Base-by-base conservation (phyloP, 2,113 vertebrate genomes). In the Ornithorhynchus anatinus region DNA sequence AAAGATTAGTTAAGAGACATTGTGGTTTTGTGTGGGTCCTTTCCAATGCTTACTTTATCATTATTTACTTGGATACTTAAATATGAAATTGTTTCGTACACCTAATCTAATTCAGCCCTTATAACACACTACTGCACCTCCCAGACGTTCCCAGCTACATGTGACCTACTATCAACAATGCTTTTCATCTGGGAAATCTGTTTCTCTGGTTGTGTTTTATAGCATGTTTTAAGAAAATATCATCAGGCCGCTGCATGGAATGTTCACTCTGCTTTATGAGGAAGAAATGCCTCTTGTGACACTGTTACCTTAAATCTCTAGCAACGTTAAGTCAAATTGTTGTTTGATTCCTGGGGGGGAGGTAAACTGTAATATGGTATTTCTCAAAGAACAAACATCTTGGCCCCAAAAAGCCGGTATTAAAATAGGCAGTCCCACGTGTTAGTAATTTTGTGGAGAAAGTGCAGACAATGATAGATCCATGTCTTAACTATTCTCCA, bases 391-490 rank as follows among this genome's bases (percentile, higher is more conserved):
- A 16, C 51, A 89, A 88, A 86, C 45, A 62, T 77, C 79, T 86
- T 86, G 79, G 80, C 80, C 74, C 57, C 54, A 81, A 57, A 79
- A 84, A 86, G 63, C 75, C 65, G 56, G 63, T 42, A 80, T 81
- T 81, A 76, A 85, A 82, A 66, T 59, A 89, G 65, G 67, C 69
- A 81, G 70, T 59, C 71, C 78, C 90, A 92, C 86, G 88, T 90
- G 89, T 87, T 91, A 84, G 77, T 59, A 90, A 88, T 90, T 86
- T 80, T 78, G 75, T 63, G 62, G 85, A 81, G 66, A 87, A 89
- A 88, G 76, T 75, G 63, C 77, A 88, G 89, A 89, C 71, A 1
- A 74, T 69, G 83, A 89, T 61, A 87, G 72, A 88, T 81, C 56
- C 39, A 27, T 45, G 66, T 86, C 88, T 85, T 80, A 84, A 67